phyloP scores from a whole-genome alignment of 1,140 invertebrate genomes.

The Conopomorpha cramerella region DNA sequence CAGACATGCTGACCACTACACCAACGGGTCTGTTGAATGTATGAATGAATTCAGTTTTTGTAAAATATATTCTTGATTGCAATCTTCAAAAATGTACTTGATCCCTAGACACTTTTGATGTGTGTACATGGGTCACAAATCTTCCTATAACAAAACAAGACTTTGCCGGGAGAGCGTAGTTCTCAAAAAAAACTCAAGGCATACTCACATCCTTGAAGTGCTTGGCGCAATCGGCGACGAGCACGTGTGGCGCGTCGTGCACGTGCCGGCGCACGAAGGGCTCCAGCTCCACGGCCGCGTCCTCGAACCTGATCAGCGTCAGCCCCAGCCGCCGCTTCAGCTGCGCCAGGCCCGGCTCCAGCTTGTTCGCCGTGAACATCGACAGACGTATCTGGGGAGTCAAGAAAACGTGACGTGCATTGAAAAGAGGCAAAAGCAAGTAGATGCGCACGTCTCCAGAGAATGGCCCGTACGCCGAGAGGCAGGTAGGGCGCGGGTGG shows the following conservation, averaged over 20 bases:
- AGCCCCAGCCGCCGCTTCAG: constrained; percentile 88
- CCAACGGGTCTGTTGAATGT: too few relatives aligned
- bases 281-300: constrained; percentile 90
- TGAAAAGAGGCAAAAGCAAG: constrained; percentile 65
- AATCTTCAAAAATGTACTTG: too few relatives aligned
- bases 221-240: constrained; percentile 75
- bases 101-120: too few relatives aligned
- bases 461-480: too few relatives aligned
- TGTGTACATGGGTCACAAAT: too few relatives aligned
- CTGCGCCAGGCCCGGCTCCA: constrained; percentile 68
- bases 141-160: too few relatives aligned
- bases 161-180: too few relatives aligned
- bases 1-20: too few relatives aligned
- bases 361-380: constrained; percentile 81
- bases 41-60: too few relatives aligned
- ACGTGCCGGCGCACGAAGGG: constrained; percentile 83
- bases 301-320: constrained; percentile 94
- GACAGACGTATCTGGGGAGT: constrained; percentile 76
- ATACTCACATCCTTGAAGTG: constrained; percentile 78
- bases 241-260: constrained; percentile 85
- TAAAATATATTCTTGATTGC: too few relatives aligned
- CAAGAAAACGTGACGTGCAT: constrained; percentile 62
- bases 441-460: not conserved
- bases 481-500: too few relatives aligned
- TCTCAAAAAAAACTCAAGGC: not conserved